These are phyloP conservation scores for Ornithoptera alexandrae DNA, from an alignment of 2,888 invertebrate genomes.

Conservation along the genomic window DNA sequence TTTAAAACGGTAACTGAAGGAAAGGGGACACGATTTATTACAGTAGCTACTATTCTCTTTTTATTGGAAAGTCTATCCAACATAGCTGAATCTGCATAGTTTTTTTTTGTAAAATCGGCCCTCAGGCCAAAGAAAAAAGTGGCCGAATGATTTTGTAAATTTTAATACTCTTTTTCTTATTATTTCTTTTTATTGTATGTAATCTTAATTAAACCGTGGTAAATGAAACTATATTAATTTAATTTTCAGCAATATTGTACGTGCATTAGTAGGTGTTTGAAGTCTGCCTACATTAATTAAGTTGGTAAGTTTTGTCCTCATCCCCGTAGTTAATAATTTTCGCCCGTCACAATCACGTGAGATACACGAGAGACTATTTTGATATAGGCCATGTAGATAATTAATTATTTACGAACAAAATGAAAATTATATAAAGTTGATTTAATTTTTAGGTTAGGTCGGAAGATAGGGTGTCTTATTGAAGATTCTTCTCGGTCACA, in stretches of 20 bases:
- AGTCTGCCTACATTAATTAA: slow-evolving; percentile 2
- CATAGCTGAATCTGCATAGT: too few species aligned
- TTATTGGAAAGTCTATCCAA: too few species aligned
- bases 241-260: not conserved
- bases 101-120: too few species aligned
- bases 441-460: not conserved
- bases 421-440: too few species aligned
- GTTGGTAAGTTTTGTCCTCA: not conserved
- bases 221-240: not conserved
- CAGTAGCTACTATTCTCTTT: not conserved
- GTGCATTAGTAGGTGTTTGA: not conserved
- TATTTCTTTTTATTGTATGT: too few species aligned
- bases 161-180: too few species aligned
- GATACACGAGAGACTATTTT: not conserved
- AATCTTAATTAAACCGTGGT: not conserved
- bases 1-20: not conserved
- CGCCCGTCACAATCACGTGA: slow-evolving; percentile 11
- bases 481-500: too few species aligned
- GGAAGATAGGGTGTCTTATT: too few species aligned
- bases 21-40: not conserved
- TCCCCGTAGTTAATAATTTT: slow-evolving; percentile 10
- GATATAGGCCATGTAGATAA: slow-evolving; percentile 5
- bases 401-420: not conserved
- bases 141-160: too few species aligned
- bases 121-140: too few species aligned